A percentile compares a stretch with the other conserved stretches of the same genome.
phyloP scores from a whole-genome alignment of 2,113 vertebrate species.

The Thalassoma bifasciatum region DNA sequence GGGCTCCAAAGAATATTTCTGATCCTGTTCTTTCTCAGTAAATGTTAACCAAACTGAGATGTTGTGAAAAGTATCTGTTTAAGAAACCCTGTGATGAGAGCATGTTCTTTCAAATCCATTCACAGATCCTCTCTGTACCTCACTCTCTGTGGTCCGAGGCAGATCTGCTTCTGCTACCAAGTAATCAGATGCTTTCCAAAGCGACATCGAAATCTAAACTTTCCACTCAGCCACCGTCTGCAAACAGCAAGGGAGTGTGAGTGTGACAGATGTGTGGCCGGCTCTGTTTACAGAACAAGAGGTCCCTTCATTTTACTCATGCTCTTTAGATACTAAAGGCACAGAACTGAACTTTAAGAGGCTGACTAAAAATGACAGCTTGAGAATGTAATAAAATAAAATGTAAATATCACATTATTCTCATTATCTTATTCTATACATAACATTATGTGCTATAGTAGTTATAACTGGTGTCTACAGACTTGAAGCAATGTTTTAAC shows the following conservation, averaged over 20 bases:
- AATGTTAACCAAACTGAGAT: constrained; percentile 1
- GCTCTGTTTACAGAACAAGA: constrained; percentile 69
- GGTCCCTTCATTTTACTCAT: constrained; percentile 43
- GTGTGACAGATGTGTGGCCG: constrained; percentile 62
- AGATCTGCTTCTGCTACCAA: constrained; percentile 12
- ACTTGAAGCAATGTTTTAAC: not conserved
- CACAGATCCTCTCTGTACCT: not conserved
- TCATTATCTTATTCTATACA: not conserved
- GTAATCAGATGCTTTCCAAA: constrained; percentile 35
- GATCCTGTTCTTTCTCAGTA: not conserved
- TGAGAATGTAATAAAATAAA: too few species aligned
- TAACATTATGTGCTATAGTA: not conserved
- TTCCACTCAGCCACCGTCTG: constrained; percentile 60
- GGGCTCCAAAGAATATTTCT: not conserved
- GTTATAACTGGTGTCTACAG: not conserved
- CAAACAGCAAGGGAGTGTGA: constrained; percentile 58
- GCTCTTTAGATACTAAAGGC: constrained; percentile 20
- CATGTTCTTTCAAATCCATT: not conserved
- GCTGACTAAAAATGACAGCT: not conserved
- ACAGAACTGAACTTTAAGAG: not conserved
- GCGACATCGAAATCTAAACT: constrained; percentile 56
- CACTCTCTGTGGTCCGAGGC: not conserved
- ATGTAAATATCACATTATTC: not conserved
- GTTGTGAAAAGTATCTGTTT: too few species aligned
- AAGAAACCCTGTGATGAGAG: not conserved